These are phyloP conservation scores for Saccopteryx leptura DNA, from an alignment of 2,113 vertebrate genomes.

Conservation along the genomic window DNA sequence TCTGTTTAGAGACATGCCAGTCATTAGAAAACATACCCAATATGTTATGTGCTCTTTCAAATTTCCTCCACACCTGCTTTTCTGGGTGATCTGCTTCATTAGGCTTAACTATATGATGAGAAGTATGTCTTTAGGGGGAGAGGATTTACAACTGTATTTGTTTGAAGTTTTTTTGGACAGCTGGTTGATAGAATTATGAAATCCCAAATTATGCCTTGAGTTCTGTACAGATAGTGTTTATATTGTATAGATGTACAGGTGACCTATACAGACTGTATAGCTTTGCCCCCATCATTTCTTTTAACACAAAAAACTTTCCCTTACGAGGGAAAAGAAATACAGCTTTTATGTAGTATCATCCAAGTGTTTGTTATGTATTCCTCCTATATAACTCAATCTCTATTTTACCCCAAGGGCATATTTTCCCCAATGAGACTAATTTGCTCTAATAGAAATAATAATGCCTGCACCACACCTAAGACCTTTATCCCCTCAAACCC, in stretches of 20 bases:
- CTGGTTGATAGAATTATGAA: conserved; percentile 61
- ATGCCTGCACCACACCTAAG: conserved; percentile 71
- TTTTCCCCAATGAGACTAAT: conserved; percentile 76
- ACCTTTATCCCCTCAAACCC: conserved; percentile 65
- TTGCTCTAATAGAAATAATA: conserved; percentile 77
- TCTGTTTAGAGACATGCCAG: not conserved
- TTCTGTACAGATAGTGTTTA: not conserved
- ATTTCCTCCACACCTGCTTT: conserved; percentile 38
- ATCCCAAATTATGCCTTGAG: conserved; percentile 45
- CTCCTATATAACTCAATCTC: conserved; percentile 68
- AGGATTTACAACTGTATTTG: conserved; percentile 57
- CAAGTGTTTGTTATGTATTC: conserved; percentile 66
- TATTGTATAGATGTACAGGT: not conserved
- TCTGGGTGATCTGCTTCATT: conserved; percentile 26
- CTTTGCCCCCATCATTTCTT: conserved; percentile 64
- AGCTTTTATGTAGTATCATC: conserved; percentile 69
- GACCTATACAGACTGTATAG: conserved; percentile 54
- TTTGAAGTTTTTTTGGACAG: conserved; percentile 59
- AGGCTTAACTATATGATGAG: conserved; percentile 49
- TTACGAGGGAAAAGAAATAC: conserved; percentile 18
- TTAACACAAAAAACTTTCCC: conserved; percentile 73
- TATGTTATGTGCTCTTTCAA: not conserved
- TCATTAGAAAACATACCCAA: not conserved
- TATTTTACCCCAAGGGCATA: conserved; percentile 67
- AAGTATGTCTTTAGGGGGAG: not conserved